These are phyloP conservation scores for Darevskia nairensis DNA, from an alignment of 2,797 vertebrate genomes.

Conservation along the genomic window DNA sequence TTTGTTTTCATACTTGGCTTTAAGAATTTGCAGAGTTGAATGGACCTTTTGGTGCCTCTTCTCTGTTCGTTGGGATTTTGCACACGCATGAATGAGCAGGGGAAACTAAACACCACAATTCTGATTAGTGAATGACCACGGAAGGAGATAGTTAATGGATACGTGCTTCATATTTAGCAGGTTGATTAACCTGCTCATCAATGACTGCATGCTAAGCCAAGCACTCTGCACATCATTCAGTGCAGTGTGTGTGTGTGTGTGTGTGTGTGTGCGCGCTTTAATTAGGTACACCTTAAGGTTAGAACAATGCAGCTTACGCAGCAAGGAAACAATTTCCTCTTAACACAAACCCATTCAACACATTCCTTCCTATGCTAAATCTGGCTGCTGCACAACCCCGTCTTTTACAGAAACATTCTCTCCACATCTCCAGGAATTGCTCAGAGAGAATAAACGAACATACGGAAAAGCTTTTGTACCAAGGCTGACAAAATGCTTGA, in stretches of 20 bases:
- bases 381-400: background rate
- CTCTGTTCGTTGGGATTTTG: background rate
- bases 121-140: constrained; percentile 19
- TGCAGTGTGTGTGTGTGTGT: background rate
- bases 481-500: constrained; percentile 35
- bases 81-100: background rate
- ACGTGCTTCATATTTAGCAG: accelerated
- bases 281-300: constrained; percentile 41
- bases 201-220: background rate
- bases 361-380: background rate
- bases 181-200: constrained; percentile 22
- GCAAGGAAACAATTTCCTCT: constrained; percentile 32
- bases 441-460: background rate
- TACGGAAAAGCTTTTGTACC: constrained; percentile 1
- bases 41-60: background rate
- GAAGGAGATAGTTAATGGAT: constrained; percentile 32
- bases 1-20: background rate
- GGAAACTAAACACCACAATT: background rate
- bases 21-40: background rate
- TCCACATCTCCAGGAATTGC: background rate
- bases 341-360: background rate
- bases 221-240: constrained; percentile 14
- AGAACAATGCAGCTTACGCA: constrained; percentile 43
- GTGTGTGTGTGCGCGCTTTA: background rate
- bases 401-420: background rate